These are phyloP conservation scores for Catharus minimus DNA, from an alignment of 2,113 vertebrate species.

Conservation along the genomic window DNA sequence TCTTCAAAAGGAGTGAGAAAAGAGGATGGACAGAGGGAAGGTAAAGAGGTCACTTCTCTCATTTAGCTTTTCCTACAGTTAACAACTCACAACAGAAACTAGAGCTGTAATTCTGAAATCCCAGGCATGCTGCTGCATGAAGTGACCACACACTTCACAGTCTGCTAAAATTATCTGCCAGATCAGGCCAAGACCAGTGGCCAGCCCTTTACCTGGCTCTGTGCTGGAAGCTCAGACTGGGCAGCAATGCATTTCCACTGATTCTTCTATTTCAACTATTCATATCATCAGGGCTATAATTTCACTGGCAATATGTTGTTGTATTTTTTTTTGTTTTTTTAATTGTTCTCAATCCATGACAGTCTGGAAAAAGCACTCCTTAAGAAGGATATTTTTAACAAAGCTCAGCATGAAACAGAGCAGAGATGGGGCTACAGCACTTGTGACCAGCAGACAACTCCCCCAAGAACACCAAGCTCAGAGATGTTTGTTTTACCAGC, in stretches of 20 bases:
- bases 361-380: not conserved
- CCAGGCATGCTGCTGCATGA: not conserved
- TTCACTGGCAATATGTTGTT: not conserved
- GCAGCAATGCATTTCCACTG: not conserved
- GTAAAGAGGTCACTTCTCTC: not conserved
- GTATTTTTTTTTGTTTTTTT: not conserved
- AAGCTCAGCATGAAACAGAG: not conserved
- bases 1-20: not conserved
- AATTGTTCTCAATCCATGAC: not conserved
- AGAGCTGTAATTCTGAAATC: not conserved
- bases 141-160: not conserved
- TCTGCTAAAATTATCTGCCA: not conserved
- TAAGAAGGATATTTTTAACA: not conserved
- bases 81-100: not conserved
- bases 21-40: not conserved
- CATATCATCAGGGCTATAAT: not conserved
- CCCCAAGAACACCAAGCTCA: not conserved
- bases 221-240: not conserved
- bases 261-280: not conserved
- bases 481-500: not conserved
- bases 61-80: not conserved
- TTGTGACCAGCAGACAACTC: not conserved
- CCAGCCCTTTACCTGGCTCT: not conserved
- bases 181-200: not conserved
- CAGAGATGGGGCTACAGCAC: not conserved